Base-by-base conservation (phyloP, 2,113 vertebrate genomes). In the Microcebus jonahi region DNA sequence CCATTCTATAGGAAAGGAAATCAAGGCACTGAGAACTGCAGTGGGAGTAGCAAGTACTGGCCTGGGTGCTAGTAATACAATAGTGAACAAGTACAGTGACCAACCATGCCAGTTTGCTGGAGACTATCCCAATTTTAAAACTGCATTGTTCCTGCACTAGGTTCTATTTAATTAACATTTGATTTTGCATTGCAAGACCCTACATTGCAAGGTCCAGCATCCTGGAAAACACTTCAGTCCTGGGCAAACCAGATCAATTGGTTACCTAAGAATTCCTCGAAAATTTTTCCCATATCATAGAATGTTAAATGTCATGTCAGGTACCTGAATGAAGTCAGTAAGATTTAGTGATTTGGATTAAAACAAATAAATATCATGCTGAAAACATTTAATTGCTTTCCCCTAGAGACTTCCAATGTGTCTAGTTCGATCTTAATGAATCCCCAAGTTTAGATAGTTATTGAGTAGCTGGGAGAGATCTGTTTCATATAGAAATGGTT, bases 121-220 rank as follows among this genome's bases (percentile, higher is more conserved):
- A 88, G 31, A 80, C 31, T 50, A 25, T 77, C 39, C 67, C 13
- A 14, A 61, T 31, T 85, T 77, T 89, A 79, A 90, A 76, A 65
- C 7, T 7, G 31, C 53, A 63, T 96, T 59, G 45, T 97, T 98
- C 97, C 61, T 97, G 94, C 95, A 92, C 95, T 96, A 76, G 97
- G 95, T 98, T 98, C 97, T 97, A 95, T 98, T 98, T 98, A 98
- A 98, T 98, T 98, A 98, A 98, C 98, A 98, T 98, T 98, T 98
- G 98, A 98, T 99, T 98, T 98, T 98, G 97, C 97, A 95, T 98
- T 97, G 96, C 96, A 98, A 97, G 98, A 98, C 97, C 93, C 97
- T 98, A 97, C 53, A 55, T 55, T 55, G 15, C 53, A 83, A 87
- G 67, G 2, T 13, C 5, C 55, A 87, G 11, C 12, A 81, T 27